Conservation (phyloP, 35 echinoderm and acorn worm species). For the Holothuria glaberrima region DNA sequence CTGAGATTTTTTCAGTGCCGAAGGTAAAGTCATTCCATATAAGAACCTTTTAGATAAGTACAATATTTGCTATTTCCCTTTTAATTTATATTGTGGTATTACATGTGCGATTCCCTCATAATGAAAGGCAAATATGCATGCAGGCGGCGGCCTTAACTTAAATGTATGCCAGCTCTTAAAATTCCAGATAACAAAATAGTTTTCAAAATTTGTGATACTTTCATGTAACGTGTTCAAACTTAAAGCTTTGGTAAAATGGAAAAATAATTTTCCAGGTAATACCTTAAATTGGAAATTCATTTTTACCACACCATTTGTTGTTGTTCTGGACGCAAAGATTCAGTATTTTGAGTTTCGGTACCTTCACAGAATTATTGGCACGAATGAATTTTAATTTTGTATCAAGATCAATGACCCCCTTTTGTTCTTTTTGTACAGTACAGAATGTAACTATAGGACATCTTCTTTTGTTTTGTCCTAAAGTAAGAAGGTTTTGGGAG, state of each 20-base stretch:
- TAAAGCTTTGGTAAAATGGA: neutral
- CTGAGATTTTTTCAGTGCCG: no score
- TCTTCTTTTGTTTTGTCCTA: neutral
- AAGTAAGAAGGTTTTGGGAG: neutral
- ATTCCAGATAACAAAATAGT: neutral
- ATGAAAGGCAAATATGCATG: no score
- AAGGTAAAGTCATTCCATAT: no score
- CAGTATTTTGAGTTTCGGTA: neutral
- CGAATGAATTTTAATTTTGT: neutral
- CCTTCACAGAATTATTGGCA: conserved; percentile 5
- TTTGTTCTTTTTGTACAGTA: neutral
- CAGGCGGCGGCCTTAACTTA: no score
- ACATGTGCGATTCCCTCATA: no score
- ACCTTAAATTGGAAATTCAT: neutral
- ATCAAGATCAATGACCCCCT: neutral
- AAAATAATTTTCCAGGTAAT: neutral
- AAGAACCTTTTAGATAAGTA: no score
- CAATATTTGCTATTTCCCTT: no score
- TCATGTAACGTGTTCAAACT: neutral
- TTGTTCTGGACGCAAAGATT: neutral
- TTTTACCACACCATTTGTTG: neutral
- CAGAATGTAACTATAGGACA: neutral
- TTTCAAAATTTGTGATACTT: neutral
- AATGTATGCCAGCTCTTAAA: no score
- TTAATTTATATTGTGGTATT: no score